Evolutionary conservation across 2,888 invertebrate genomes (phyloP).

Genomic region (Mayetiola destructor): DNA sequence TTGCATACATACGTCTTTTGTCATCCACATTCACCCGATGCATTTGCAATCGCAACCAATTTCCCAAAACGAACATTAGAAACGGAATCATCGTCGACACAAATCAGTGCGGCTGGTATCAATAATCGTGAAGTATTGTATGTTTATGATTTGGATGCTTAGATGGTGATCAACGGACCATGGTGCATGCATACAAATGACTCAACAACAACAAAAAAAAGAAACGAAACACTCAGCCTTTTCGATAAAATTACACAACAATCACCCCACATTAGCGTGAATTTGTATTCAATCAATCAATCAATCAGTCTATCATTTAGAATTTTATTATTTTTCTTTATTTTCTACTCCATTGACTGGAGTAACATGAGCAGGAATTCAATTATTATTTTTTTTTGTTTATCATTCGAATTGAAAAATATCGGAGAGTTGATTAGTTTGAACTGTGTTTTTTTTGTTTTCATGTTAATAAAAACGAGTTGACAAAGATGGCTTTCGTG

Average conservation of each 20-base stretch:
- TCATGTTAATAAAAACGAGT: too few relatives aligned
- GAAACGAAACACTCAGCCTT: not conserved
- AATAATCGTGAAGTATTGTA: constrained; percentile 84
- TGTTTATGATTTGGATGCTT: constrained; percentile 83
- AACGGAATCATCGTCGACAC: constrained; percentile 31
- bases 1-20: constrained; percentile 92
- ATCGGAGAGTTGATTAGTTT: too few relatives aligned
- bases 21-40: constrained; percentile 80
- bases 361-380: too few relatives aligned
- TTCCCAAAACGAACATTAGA: constrained; percentile 78
- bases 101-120: constrained; percentile 59
- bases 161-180: constrained; percentile 24
- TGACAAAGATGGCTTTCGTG: too few relatives aligned
- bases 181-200: not conserved
- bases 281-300: not conserved
- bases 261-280: not conserved
- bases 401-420: too few relatives aligned
- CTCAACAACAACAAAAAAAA: not conserved
- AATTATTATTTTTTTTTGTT: too few relatives aligned
- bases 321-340: too few relatives aligned
- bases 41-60: constrained; percentile 90
- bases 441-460: too few relatives aligned
- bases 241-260: not conserved
- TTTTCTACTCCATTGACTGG: not conserved
- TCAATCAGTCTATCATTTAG: too few relatives aligned